Percentiles rank a stretch among this genome's conserved stretches.
Evolutionary conservation across 2,113 vertebrate species (phyloP).

Genomic region (Petaurus breviceps): DNA sequence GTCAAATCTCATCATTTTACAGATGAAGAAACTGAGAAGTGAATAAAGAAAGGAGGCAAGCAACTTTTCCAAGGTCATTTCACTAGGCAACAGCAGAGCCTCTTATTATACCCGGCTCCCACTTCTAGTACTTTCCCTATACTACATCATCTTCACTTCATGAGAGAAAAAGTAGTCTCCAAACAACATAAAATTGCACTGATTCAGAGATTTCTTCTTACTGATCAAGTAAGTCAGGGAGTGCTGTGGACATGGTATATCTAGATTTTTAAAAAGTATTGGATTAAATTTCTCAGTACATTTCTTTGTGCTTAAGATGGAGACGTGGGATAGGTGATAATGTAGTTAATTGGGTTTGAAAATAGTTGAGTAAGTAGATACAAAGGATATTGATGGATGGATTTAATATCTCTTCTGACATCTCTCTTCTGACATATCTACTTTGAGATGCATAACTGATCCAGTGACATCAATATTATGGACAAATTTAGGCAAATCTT

Average conservation of each 20-base stretch:
- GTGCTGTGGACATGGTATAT: background rate
- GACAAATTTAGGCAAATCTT: background rate
- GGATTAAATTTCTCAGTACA: background rate
- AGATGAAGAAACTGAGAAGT: background rate
- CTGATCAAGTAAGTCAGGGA: background rate
- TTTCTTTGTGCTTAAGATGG: background rate
- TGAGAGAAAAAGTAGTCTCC: background rate
- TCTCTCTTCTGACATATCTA: background rate
- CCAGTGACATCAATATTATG: background rate
- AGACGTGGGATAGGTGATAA: background rate
- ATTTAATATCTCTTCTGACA: background rate
- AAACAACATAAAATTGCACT: background rate
- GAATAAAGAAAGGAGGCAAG: background rate
- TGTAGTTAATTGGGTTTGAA: background rate
- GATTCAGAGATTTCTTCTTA: background rate
- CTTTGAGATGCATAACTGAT: background rate
- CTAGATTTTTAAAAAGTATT: background rate
- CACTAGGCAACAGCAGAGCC: background rate
- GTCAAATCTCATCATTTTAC: background rate
- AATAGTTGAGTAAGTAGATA: background rate
- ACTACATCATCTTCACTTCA: background rate
- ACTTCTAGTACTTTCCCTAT: background rate
- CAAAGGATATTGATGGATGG: background rate
- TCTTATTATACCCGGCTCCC: background rate
- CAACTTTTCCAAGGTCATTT: background rate